Evolutionary conservation across 2,113 vertebrate genomes (phyloP), one percentile per base, ranked within the genome.

Genomic region (Antennarius striatus): DNA sequence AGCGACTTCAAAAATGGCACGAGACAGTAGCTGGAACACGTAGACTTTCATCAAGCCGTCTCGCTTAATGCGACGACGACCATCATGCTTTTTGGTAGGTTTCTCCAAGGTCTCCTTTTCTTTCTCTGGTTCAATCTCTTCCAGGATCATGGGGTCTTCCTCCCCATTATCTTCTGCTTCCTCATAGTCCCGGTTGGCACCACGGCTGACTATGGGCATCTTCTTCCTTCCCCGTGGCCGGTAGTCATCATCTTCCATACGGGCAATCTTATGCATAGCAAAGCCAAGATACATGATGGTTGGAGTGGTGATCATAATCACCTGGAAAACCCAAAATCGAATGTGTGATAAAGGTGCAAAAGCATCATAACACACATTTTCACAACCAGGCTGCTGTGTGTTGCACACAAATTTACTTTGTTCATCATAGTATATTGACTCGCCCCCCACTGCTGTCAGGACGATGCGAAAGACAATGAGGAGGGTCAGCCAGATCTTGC

Each of bases 371-470:
- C 96, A 97, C 17, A 97, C 95, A 0, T 97, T 97, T 88, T 97
- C 96, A 0, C 96, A 96, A 56, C 96, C 96, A 0, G 96, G 96
- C 52, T 97, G 96, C 62, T 93, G 88, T 0, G 95, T 97, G 90
- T 96, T 97, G 40, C 96, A 97, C 15, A 91, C 91, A 3, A 97
- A 97, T 75, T 96, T 96, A 80, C 95, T 96, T 93, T 97, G 96
- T 85, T 97, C 96, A 48, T 97, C 95, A 0, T 96, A 96, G 90
- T 97, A 97, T 82, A 97, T 97, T 0, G 95, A 95, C 72, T 97
- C 96, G 0, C 96, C 96, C 0, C 96, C 96, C 4, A 96, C 95
- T 0, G 94, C 95, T 0, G 95, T 96, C 83, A 97, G 86, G 69
- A 97, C 95, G 0, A 97, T 96, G 57, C 96, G 92, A 75, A 97